Conservation (phyloP, 2,888 invertebrate species). For the Phania funesta region DNA sequence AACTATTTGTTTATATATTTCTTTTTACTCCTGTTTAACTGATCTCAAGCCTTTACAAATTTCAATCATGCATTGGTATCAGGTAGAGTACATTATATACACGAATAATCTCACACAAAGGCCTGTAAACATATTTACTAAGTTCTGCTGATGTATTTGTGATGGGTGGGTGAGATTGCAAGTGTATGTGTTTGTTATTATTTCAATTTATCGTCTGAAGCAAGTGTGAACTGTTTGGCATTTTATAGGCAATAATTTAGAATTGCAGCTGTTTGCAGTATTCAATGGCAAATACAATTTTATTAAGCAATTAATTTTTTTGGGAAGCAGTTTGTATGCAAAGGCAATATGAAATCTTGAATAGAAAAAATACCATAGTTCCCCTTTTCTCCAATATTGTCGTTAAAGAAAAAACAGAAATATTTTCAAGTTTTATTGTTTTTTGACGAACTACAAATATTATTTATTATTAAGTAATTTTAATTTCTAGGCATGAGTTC, state of each 20-base stretch:
- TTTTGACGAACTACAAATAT: too few species aligned
- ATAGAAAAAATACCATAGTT: background rate
- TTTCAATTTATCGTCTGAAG: slow-evolving; percentile 35
- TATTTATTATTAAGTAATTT: too few species aligned
- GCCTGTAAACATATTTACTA: background rate
- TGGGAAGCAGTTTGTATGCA: slow-evolving; percentile 44
- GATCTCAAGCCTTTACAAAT: background rate
- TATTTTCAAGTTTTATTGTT: too few species aligned
- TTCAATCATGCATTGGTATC: background rate
- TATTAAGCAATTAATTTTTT: slow-evolving; percentile 52
- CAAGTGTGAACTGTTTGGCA: slow-evolving; percentile 53
- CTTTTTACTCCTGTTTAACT: background rate
- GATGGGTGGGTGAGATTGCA: background rate
- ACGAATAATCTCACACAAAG: background rate
- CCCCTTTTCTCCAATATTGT: slow-evolving; percentile 6
- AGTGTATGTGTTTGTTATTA: background rate
- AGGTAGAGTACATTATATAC: background rate
- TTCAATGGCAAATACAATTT: slow-evolving; percentile 53
- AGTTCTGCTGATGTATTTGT: background rate
- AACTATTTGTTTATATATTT: too few species aligned
- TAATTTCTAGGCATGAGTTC: too few species aligned
- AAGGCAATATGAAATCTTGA: slow-evolving; percentile 15
- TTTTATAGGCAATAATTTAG: slow-evolving; percentile 56
- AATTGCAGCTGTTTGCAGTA: slow-evolving; percentile 43
- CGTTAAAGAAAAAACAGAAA: background rate